These are phyloP conservation scores for Tetramorium bicarinatum DNA, from an alignment of 2,888 invertebrate species.

Conservation along the genomic window DNA sequence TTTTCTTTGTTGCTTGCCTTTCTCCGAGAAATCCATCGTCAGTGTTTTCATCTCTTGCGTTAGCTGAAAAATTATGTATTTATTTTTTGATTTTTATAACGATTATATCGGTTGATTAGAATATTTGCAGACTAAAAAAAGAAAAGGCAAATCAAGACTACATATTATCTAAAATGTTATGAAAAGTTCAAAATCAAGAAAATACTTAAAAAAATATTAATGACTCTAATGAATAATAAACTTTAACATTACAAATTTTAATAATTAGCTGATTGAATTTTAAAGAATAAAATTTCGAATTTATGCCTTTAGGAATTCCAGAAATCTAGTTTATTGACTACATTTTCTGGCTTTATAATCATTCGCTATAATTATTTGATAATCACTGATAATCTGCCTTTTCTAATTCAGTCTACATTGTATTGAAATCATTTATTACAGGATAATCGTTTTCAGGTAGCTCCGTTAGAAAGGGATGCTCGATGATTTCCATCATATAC, in stretches of 20 bases:
- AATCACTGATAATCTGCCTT: not conserved
- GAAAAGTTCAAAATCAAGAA: not conserved
- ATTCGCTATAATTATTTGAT: not conserved
- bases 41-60: conserved; percentile 91
- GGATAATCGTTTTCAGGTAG: conserved; percentile 93
- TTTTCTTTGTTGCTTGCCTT: conserved; percentile 87
- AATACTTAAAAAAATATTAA: not conserved
- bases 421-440: conserved; percentile 87
- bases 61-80: conserved; percentile 87
- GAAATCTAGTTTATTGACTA: not conserved
- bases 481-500: conserved; percentile 92
- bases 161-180: not conserved
- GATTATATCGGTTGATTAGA: not conserved
- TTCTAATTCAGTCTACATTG: not conserved
- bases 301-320: not conserved
- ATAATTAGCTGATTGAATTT: not conserved
- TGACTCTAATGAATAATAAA: conserved; percentile 1
- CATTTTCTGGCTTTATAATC: not conserved
- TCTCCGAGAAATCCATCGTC: conserved; percentile 87
- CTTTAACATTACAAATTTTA: not conserved
- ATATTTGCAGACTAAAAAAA: not conserved
- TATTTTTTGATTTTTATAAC: not conserved
- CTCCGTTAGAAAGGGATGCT: conserved; percentile 94
- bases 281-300: not conserved
- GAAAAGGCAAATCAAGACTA: not conserved